Evolutionary conservation across 92 coral and sea anemone species (phyloP), one percentile per base, ranked within the genome.

Genomic region (Bergia sp.): DNA sequence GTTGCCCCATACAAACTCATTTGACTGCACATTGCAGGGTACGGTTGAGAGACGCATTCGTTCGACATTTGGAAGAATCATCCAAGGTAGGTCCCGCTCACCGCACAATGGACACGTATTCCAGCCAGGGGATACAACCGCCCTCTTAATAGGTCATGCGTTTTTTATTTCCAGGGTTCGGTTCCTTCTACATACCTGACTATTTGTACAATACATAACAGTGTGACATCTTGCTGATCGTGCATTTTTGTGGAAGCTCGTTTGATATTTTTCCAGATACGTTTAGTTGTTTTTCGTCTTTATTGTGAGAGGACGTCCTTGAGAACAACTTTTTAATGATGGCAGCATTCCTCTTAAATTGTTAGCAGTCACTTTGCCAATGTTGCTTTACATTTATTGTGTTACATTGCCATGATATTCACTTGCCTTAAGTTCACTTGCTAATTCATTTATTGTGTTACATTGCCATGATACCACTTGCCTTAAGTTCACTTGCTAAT

Each of bases 11-110:
- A 47, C 40, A 45, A 12, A 16, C 4, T 11, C 0, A 7, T 53
- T 0, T 36, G 29, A 29, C 29, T 29, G 37, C 29, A 29, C 73
- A 37, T 50, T 75, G 9, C 88, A 95, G 98, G 75, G 92, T 93
- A n/a, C 93, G 98, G 42, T 88, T 95, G 13, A 89, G 98, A 64
- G 98, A 95, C 76, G 98, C 98, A 7, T 95, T 95, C 79, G 94
- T 92, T 3, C 92, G 93, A 37, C 98, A 95, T 80, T 76, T 95
- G 44, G 96, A 94, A 73, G 96, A 95, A 65, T 93, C 96, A 6
- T 90, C 96, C 69, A 95, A 95, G 96, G 98, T 95, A 83, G 16
- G 92, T 16, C 41, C 50, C 23, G 79, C n/a, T 39, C 1, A 23
- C 77, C 77, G 41, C 18, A 18, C 13, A 18, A 61, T 6, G 29